Percentiles rank a stretch among this genome's conserved stretches.
Conservation (phyloP, 2,888 invertebrate species). For the Maniola hyperantus region DNA sequence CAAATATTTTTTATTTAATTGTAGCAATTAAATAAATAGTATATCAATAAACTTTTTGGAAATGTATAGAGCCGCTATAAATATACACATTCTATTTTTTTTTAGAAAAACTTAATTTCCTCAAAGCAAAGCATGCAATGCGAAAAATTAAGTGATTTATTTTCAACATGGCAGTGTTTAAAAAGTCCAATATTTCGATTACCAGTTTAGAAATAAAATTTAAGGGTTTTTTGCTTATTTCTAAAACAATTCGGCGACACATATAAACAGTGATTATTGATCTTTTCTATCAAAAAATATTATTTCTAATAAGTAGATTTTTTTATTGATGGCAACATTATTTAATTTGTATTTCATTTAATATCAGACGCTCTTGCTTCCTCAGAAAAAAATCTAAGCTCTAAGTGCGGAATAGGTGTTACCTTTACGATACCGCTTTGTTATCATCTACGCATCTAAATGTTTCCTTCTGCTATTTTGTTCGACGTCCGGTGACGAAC, state of each 20-base stretch:
- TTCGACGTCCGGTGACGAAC: background rate
- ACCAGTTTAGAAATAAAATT: background rate
- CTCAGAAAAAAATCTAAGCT: background rate
- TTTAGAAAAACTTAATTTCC: too few relatives aligned
- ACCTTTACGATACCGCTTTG: too few relatives aligned
- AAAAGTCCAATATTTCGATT: background rate
- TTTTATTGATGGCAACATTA: conserved; percentile 7
- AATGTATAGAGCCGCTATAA: background rate
- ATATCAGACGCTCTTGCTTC: background rate
- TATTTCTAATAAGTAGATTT: background rate
- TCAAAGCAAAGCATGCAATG: background rate
- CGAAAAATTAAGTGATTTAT: background rate
- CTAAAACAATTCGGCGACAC: background rate
- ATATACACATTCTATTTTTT: background rate
- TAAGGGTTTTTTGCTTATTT: background rate
- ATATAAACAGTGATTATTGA: background rate
- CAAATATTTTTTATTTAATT: background rate
- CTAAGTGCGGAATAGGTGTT: too few relatives aligned
- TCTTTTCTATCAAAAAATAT: background rate
- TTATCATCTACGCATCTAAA: too few relatives aligned
- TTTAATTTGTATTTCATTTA: conserved; percentile 2
- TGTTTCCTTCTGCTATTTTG: background rate
- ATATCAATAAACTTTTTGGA: background rate
- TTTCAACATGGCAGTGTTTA: background rate
- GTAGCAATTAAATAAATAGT: background rate